Conservation (phyloP, 2,797 vertebrate genomes). For the Antennarius maculatus region DNA sequence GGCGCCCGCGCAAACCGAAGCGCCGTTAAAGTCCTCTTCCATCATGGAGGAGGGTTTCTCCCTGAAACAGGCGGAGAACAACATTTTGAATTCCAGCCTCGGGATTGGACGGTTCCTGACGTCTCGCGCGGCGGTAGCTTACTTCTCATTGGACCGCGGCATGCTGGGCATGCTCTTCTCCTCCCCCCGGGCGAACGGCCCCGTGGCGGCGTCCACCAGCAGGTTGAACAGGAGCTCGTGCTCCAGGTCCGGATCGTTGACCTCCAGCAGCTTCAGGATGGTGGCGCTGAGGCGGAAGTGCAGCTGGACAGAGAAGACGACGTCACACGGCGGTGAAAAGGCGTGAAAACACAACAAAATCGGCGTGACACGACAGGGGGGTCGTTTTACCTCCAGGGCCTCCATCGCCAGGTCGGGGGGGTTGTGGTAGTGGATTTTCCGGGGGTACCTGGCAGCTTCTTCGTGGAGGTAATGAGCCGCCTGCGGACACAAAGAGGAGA, state of each 20-base stretch:
- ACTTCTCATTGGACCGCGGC: conserved; percentile 93
- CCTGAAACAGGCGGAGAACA: conserved; percentile 68
- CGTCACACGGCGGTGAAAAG: neutral
- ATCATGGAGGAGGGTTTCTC: conserved; percentile 89
- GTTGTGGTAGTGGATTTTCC: conserved; percentile 99
- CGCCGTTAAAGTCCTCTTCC: conserved; percentile 94
- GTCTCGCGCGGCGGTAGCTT: conserved; percentile 59
- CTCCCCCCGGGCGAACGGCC: conserved; percentile 94
- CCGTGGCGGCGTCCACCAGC: conserved; percentile 91
- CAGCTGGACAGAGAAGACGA: conserved; percentile 75
- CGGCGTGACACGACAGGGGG: conserved; percentile 18
- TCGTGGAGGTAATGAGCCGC: conserved; percentile 93
- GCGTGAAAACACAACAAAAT: conserved; percentile 9
- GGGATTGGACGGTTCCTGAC: neutral
- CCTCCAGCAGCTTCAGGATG: conserved; percentile 92
- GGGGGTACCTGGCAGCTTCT: conserved; percentile 95
- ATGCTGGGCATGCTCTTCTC: conserved; percentile 92
- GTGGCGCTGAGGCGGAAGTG: conserved; percentile 95
- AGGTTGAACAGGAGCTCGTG: conserved; percentile 89
- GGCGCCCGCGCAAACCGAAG: conserved; percentile 83
- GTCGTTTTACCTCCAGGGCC: conserved; percentile 91
- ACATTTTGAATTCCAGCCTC: neutral
- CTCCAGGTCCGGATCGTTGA: conserved; percentile 81
- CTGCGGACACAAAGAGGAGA: conserved; percentile 58
- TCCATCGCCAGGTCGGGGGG: conserved; percentile 98